These are phyloP conservation scores for Melanaphis sacchari DNA, from an alignment of 1,140 invertebrate genomes.

Conservation along the genomic window DNA sequence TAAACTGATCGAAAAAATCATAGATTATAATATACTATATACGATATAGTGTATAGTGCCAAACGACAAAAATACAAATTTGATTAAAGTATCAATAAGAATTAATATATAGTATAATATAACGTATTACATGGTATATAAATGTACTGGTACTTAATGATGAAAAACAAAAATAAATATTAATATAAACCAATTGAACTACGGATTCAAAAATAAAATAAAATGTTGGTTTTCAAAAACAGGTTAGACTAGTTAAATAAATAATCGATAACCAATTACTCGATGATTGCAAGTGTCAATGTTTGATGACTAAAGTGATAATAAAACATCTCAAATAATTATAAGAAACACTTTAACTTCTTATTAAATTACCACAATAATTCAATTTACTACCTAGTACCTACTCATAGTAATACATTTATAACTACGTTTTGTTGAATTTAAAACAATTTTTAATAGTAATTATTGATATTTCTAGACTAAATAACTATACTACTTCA, in stretches of 20 bases:
- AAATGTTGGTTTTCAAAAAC: not conserved
- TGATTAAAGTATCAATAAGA: not conserved
- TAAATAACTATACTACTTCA: too few species aligned
- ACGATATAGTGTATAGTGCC: too few species aligned
- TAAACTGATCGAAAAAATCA: not conserved
- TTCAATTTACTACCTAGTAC: not conserved
- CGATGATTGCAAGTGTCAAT: not conserved
- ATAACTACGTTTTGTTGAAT: not conserved
- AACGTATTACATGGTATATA: not conserved
- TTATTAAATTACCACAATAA: not conserved
- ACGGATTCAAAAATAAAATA: not conserved
- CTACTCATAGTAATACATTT: not conserved
- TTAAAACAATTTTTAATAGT: not conserved
- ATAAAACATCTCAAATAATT: not conserved
- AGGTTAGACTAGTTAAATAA: constrained; percentile 14
- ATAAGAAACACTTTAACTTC: not conserved
- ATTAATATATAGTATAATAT: not conserved
- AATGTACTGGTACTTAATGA: not conserved
- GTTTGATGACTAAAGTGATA: not conserved
- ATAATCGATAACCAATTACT: not conserved
- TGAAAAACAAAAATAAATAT: not conserved
- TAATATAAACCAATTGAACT: not conserved
- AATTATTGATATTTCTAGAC: not conserved
- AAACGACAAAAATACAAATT: not conserved
- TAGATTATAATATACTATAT: too few species aligned